phyloP scores from a whole-genome alignment of 2,113 vertebrate genomes.

The Pholis gunnellus region DNA sequence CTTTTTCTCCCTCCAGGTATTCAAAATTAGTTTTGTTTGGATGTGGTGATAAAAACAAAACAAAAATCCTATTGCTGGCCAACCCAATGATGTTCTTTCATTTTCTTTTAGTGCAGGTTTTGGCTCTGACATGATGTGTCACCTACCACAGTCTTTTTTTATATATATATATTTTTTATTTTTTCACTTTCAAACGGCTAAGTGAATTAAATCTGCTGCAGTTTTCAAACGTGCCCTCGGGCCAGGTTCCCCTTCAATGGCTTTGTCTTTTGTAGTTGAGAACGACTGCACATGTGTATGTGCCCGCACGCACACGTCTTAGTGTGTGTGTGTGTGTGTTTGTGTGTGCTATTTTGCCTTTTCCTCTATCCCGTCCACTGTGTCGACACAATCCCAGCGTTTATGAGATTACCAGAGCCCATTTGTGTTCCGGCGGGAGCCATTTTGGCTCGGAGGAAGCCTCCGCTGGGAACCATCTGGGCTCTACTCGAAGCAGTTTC shows the following conservation, averaged over 20 bases:
- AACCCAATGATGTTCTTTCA: constrained; percentile 18
- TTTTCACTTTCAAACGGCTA: constrained; percentile 66
- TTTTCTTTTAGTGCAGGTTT: constrained; percentile 53
- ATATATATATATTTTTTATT: background rate
- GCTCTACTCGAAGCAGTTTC: constrained; percentile 75
- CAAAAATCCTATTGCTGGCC: constrained; percentile 31
- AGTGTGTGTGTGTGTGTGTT: constrained; percentile 13
- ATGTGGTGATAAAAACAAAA: constrained; percentile 39
- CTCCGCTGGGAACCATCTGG: constrained; percentile 85
- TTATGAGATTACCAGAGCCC: constrained; percentile 84
- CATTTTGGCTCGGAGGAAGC: constrained; percentile 82
- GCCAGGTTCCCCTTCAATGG: constrained; percentile 68
- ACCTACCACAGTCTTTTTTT: constrained; percentile 41
- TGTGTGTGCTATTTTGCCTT: constrained; percentile 46
- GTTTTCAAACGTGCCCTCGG: constrained; percentile 68
- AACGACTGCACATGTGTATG: constrained; percentile 34
- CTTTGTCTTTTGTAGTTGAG: constrained; percentile 56
- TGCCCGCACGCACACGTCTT: constrained; percentile 2
- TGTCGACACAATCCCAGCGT: constrained; percentile 77
- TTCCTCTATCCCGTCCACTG: constrained; percentile 61
- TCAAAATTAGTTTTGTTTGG: constrained; percentile 26
- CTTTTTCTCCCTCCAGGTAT: constrained; percentile 33
- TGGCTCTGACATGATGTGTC: constrained; percentile 53
- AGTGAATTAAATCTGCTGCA: constrained; percentile 76
- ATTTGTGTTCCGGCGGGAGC: constrained; percentile 83